phyloP scores from a whole-genome alignment of 1,140 invertebrate genomes.

The Coptotermes formosanus region DNA sequence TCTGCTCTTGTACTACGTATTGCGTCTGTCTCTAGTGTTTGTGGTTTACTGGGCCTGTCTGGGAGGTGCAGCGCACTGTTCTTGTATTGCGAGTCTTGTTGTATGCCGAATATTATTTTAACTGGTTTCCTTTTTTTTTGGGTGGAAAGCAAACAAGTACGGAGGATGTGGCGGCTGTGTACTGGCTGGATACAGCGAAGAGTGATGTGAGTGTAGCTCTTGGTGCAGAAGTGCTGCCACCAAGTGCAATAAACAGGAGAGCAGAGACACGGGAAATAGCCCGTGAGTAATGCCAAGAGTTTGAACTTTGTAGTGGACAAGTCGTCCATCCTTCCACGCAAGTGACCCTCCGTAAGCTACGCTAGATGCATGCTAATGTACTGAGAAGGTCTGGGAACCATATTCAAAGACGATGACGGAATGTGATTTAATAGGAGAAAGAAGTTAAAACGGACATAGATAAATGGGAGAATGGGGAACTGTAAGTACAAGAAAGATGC shows the following conservation, averaged over 20 bases:
- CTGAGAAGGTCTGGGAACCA: not conserved
- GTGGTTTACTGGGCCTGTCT: too few species aligned
- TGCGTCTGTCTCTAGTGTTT: too few species aligned
- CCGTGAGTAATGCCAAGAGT: not conserved
- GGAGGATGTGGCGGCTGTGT: too few species aligned
- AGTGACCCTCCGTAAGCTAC: not conserved
- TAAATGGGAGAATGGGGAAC: not conserved
- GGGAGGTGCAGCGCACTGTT: too few species aligned
- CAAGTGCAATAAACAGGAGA: not conserved
- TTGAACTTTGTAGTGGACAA: constrained; percentile 5
- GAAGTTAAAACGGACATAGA: not conserved
- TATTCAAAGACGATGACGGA: not conserved
- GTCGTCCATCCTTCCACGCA: not conserved
- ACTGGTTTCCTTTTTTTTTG: too few species aligned
- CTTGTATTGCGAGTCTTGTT: too few species aligned
- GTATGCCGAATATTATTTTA: too few species aligned
- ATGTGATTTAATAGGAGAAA: not conserved
- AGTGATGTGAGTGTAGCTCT: not conserved
- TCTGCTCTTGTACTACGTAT: too few species aligned
- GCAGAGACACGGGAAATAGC: not conserved
- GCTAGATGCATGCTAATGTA: not conserved
- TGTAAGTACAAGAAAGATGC: not conserved
- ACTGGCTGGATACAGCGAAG: not conserved
- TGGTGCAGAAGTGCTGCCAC: not conserved
- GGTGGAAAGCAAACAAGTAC: too few species aligned